Evolutionary conservation across 92 coral and sea anemone species (phyloP).

Genomic region (Zoanthus solanderi): DNA sequence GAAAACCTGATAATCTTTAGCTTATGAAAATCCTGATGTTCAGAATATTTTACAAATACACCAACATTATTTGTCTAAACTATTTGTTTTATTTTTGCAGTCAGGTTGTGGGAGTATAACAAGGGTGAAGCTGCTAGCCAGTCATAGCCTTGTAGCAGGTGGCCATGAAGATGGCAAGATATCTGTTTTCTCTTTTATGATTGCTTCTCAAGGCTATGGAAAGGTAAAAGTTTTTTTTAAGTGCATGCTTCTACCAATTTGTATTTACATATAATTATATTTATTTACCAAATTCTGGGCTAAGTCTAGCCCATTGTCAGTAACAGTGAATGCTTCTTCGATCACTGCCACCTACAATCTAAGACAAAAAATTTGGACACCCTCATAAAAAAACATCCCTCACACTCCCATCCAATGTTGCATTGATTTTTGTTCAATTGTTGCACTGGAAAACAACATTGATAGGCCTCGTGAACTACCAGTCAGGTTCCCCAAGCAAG

Average conservation of each 20-base stretch:
- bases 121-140: constrained; percentile 76
- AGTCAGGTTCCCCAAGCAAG: background rate
- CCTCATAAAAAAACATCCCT: background rate
- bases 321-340: background rate
- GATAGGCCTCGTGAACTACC: background rate
- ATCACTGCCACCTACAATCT: background rate
- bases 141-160: constrained; percentile 81
- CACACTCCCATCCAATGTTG: background rate
- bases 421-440: background rate
- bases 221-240: constrained; percentile 44
- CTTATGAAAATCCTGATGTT: no score
- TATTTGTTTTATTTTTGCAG: constrained; percentile 2
- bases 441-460: background rate
- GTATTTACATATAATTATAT: background rate
- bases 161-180: constrained; percentile 83
- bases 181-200: constrained; percentile 77
- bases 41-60: no score
- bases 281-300: no score
- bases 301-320: background rate
- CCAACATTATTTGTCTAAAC: background rate
- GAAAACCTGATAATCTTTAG: no score
- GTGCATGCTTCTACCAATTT: background rate
- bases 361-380: background rate
- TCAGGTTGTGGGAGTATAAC: constrained; percentile 75
- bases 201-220: constrained; percentile 75